Conservation (phyloP, 2,888 invertebrate genomes). For the Aethes cnicana region DNA sequence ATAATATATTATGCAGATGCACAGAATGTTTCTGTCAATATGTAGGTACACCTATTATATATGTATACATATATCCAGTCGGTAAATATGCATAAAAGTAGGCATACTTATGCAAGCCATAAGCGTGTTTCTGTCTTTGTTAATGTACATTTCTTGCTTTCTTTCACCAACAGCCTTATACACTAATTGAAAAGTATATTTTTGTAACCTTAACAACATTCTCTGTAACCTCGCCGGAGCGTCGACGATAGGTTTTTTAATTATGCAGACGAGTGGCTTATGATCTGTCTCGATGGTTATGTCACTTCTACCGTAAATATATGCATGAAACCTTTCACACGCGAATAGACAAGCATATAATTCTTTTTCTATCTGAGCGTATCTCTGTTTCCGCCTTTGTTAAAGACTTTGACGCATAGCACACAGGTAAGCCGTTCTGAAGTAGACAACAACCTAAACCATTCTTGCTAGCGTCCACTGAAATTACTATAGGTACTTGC, state of each 20-base stretch:
- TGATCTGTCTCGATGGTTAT: slow-evolving; percentile 26
- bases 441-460: slow-evolving; percentile 34
- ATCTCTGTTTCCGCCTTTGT: background rate
- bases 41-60: no score
- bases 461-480: slow-evolving; percentile 32
- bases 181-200: slow-evolving; percentile 31
- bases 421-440: slow-evolving; percentile 26
- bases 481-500: slow-evolving; percentile 27
- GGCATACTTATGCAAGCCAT: no score
- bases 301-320: slow-evolving; percentile 14
- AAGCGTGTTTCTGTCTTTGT: no score
- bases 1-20: no score
- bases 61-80: no score
- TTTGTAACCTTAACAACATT: slow-evolving; percentile 33
- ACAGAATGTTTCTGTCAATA: no score
- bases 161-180: slow-evolving; percentile 30
- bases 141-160: background rate
- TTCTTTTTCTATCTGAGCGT: slow-evolving; percentile 3
- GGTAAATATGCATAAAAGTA: no score
- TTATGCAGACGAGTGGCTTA: slow-evolving; percentile 22
- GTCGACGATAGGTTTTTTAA: slow-evolving; percentile 34
- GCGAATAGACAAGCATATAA: slow-evolving; percentile 7
- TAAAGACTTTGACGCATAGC: background rate
- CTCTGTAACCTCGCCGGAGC: slow-evolving; percentile 30
- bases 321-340: slow-evolving; percentile 17